Evolutionary conservation across 2,888 invertebrate species (phyloP).

Genomic region (Yponomeuta plumbellus): DNA sequence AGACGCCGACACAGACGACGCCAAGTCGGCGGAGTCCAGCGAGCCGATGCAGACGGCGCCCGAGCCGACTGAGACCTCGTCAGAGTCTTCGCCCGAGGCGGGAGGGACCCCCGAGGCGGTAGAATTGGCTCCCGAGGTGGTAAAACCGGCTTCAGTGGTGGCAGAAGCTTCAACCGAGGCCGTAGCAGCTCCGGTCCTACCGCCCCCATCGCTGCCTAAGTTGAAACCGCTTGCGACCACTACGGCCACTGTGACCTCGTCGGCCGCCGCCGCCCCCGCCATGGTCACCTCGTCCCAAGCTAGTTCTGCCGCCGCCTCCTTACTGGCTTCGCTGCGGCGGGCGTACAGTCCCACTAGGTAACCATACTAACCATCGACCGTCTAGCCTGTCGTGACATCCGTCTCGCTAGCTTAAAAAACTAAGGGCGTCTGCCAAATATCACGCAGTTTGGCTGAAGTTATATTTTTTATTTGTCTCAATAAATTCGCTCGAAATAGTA

Average conservation of each 20-base stretch:
- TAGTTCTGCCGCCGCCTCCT: neutral
- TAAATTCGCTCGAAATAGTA: too few species aligned
- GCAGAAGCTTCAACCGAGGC: slow-evolving; percentile 26
- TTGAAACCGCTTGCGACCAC: slow-evolving; percentile 21
- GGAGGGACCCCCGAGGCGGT: slow-evolving; percentile 9
- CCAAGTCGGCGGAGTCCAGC: neutral
- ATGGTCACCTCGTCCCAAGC: neutral
- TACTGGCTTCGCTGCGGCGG: neutral
- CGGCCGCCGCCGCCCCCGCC: slow-evolving; percentile 22
- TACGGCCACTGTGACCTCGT: neutral
- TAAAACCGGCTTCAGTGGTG: neutral
- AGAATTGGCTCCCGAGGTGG: neutral
- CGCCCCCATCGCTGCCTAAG: slow-evolving; percentile 56
- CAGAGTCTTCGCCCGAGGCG: slow-evolving; percentile 15
- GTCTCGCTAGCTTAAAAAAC: too few species aligned
- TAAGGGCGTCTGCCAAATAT: too few species aligned
- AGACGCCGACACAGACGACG: neutral
- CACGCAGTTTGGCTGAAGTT: too few species aligned
- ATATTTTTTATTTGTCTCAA: too few species aligned
- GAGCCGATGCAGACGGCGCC: slow-evolving; percentile 11
- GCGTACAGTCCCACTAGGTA: too few species aligned
- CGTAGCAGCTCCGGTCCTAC: slow-evolving; percentile 26
- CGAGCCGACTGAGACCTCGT: slow-evolving; percentile 31
- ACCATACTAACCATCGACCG: too few species aligned
- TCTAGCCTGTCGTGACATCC: too few species aligned